These are phyloP conservation scores for Botrylloides violaceus DNA, from an alignment of 23 tunicate species.

Conservation along the genomic window DNA sequence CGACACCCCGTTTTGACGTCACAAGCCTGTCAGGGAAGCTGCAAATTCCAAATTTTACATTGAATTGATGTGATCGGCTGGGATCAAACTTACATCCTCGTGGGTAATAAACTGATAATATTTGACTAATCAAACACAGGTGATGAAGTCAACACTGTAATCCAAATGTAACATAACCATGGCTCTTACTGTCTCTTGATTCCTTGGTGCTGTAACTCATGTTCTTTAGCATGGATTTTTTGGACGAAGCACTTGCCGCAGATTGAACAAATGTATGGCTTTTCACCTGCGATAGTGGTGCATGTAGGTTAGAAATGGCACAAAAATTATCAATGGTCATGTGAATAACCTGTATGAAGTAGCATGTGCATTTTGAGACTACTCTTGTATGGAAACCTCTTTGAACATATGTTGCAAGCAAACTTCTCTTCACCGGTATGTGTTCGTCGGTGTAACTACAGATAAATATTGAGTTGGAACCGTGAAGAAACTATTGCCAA, in stretches of 20 bases:
- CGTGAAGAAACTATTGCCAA: too few species aligned
- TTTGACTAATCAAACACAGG: too few species aligned
- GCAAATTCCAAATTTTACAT: too few species aligned
- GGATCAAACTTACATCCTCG: too few species aligned
- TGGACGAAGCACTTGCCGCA: constrained; percentile 50
- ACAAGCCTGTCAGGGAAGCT: too few species aligned
- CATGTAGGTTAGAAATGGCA: neutral
- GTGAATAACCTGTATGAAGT: constrained; percentile 28
- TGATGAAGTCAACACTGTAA: too few species aligned
- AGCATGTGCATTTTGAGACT: constrained; percentile 36
- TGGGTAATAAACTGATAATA: too few species aligned
- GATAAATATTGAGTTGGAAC: too few species aligned
- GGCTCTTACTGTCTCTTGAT: constrained; percentile 14
- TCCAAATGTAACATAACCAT: neutral
- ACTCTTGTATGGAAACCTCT: constrained; percentile 54
- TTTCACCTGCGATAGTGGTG: constrained; percentile 27
- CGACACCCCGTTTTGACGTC: too few species aligned
- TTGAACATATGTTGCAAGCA: constrained; percentile 30
- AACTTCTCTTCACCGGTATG: constrained; percentile 45
- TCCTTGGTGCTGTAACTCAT: constrained; percentile 47
- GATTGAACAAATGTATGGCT: constrained; percentile 39
- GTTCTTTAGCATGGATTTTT: constrained; percentile 62
- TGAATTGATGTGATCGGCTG: too few species aligned
- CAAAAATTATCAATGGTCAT: neutral
- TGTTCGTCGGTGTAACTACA: constrained; percentile 9